These are phyloP conservation scores for Nycteola revayana DNA, from an alignment of 2,888 invertebrate genomes.

Conservation along the genomic window DNA sequence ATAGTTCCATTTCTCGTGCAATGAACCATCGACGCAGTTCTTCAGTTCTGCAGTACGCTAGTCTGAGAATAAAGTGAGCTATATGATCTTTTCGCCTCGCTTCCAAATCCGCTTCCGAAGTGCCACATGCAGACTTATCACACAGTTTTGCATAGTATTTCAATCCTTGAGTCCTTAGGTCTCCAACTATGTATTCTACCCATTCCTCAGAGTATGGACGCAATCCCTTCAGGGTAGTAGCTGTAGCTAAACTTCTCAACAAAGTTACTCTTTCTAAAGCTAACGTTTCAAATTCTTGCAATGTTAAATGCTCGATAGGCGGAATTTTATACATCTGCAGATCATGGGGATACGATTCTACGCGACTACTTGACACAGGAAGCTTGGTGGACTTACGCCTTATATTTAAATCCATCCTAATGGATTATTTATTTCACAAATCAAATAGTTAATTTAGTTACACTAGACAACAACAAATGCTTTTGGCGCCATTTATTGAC, in stretches of 20 bases:
- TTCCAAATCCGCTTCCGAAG: conserved; percentile 83
- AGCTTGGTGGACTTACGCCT: conserved; percentile 64
- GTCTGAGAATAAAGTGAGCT: conserved; percentile 95
- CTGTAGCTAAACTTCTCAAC: conserved; percentile 88
- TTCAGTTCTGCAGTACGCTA: conserved; percentile 94
- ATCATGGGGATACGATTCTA: conserved; percentile 86
- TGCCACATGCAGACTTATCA: conserved; percentile 76
- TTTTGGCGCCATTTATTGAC: conserved; percentile 1
- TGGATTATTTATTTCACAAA: no score
- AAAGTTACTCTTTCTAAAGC: conserved; percentile 92
- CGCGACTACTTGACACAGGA: conserved; percentile 61
- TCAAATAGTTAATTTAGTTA: no score
- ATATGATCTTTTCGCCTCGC: conserved; percentile 91
- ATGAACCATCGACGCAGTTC: conserved; percentile 95
- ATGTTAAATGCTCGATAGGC: conserved; percentile 87
- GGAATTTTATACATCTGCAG: conserved; percentile 90
- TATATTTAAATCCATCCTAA: conserved; percentile 68
- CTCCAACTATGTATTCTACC: conserved; percentile 83
- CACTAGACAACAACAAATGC: no score
- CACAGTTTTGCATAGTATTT: conserved; percentile 85
- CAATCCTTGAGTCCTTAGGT: conserved; percentile 85
- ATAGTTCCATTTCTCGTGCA: conserved; percentile 93
- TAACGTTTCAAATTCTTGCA: conserved; percentile 93
- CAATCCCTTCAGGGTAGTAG: conserved; percentile 83
- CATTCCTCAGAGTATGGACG: conserved; percentile 85